Evolutionary conservation across 2,888 invertebrate species (phyloP), one percentile per base, ranked within the genome.

Genomic region (Argyra leucocephala): DNA sequence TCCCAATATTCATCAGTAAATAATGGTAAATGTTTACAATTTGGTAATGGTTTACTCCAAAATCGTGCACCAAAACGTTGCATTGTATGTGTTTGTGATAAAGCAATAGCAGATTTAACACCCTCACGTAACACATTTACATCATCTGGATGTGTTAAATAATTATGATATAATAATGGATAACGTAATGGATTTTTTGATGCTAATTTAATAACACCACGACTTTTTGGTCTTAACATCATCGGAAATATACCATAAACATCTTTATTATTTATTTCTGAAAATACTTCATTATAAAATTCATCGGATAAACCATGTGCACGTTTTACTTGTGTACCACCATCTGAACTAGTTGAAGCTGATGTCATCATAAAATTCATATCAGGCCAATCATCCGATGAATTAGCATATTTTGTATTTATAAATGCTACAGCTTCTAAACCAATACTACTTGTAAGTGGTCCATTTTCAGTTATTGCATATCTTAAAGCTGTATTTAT

Each of bases 301-400:
- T 88, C 89, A 71, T 93, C 89, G 0, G 87, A 86, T 1, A 94
- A 79, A 0, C 93, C 89, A 72, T 93, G 93, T 0, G 93, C 93
- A 58, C 81, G 84, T 74, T 89, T 90, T 0, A 89, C 87, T 75
- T 89, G 88, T 0, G 86, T 85, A 0, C 93, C 92, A n/a, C 91
- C 92, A 73, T 93, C 93, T 0, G 91, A 90, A 63, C 86, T 87
- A 0, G 90, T 89, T 0, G 90, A 89, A 0, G 89, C 86, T 26
- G 92, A 89, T 0, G 91, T 89, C 79, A 93, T 81, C 90, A 94
- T 93, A 73, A 93, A 91, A 75, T 93, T 92, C 68, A 94, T 91
- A 74, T 94, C 94, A 0, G 94, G 93, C 91, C 92, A 93, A 76
- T 94, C 93, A 65, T 93, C 91, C 0, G 88, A 84, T 64, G 86